A percentile compares a stretch with the other conserved stretches of the same genome.
Conservation (phyloP, 2,797 vertebrate genomes). For the Poeciliopsis infans region DNA sequence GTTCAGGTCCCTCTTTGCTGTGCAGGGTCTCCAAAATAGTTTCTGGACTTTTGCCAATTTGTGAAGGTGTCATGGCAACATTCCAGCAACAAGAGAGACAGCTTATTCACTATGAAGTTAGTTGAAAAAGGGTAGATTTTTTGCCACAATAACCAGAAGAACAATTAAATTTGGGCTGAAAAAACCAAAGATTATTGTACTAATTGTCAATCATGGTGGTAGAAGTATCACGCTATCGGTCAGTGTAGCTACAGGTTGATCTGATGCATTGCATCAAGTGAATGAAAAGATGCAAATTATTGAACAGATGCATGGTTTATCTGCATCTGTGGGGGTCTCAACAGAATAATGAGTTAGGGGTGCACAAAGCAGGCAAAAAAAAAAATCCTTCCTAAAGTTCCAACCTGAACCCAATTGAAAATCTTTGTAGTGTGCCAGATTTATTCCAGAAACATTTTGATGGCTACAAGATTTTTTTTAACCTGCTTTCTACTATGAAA, state of each 20-base stretch:
- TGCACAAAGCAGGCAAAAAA: background rate
- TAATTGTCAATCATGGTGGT: background rate
- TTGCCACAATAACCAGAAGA: background rate
- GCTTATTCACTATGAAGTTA: background rate
- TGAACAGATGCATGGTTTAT: background rate
- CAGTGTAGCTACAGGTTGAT: background rate
- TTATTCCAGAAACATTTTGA: background rate
- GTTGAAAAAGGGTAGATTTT: background rate
- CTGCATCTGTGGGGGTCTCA: background rate
- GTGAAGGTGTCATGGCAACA: slow-evolving; percentile 17
- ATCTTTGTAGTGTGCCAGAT: background rate
- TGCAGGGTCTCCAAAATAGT: slow-evolving; percentile 37
- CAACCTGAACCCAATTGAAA: background rate
- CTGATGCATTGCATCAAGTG: background rate
- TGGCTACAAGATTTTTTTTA: background rate
- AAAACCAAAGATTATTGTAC: background rate
- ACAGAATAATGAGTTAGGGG: background rate
- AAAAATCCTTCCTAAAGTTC: background rate
- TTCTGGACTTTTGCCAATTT: slow-evolving; percentile 38
- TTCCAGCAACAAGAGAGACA: slow-evolving; percentile 16
- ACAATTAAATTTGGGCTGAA: background rate
- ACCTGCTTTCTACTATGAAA: slow-evolving; percentile 3
- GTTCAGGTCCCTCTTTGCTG: slow-evolving; percentile 41
- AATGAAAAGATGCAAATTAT: background rate
- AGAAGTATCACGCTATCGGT: background rate